Evolutionary conservation across 2,888 invertebrate species (phyloP).

Genomic region (Stenoptilia bipunctidactyla): DNA sequence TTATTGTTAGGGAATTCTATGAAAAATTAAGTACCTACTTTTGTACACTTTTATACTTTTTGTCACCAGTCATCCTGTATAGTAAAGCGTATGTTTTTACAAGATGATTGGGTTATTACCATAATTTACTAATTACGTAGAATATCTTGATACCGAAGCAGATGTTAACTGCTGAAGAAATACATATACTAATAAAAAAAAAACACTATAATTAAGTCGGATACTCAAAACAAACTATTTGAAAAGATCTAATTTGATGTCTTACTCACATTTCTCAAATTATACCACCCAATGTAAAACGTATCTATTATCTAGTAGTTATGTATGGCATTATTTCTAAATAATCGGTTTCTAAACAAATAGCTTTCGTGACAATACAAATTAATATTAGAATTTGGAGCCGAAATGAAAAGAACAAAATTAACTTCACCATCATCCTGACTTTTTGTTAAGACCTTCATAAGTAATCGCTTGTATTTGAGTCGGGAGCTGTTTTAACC

Average conservation of each 20-base stretch:
- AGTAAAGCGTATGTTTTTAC: no score
- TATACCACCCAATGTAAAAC: slow-evolving; percentile 37
- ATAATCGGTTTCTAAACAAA: slow-evolving; percentile 26
- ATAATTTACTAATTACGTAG: not conserved
- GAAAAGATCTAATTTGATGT: slow-evolving; percentile 52
- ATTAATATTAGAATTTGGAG: slow-evolving; percentile 36
- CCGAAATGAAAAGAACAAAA: slow-evolving; percentile 31
- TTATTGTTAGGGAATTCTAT: no score
- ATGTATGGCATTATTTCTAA: slow-evolving; percentile 32
- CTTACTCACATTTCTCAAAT: slow-evolving; percentile 47
- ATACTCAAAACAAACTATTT: slow-evolving; percentile 32
- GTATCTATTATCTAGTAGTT: slow-evolving; percentile 29
- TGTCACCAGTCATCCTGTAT: no score
- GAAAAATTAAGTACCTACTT: no score
- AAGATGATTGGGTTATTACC: no score
- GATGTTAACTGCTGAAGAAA: slow-evolving; percentile 32
- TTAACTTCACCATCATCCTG: slow-evolving; percentile 18
- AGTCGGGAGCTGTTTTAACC: slow-evolving; percentile 50
- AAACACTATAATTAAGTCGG: slow-evolving; percentile 47
- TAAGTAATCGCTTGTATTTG: slow-evolving; percentile 39
- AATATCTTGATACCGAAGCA: slow-evolving; percentile 25
- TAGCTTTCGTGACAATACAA: slow-evolving; percentile 39
- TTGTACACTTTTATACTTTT: no score
- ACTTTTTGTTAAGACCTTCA: slow-evolving; percentile 1
- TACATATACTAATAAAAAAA: slow-evolving; percentile 25